Conservation (phyloP, 2,113 vertebrate genomes). For the Anarhynchus alexandrinus region DNA sequence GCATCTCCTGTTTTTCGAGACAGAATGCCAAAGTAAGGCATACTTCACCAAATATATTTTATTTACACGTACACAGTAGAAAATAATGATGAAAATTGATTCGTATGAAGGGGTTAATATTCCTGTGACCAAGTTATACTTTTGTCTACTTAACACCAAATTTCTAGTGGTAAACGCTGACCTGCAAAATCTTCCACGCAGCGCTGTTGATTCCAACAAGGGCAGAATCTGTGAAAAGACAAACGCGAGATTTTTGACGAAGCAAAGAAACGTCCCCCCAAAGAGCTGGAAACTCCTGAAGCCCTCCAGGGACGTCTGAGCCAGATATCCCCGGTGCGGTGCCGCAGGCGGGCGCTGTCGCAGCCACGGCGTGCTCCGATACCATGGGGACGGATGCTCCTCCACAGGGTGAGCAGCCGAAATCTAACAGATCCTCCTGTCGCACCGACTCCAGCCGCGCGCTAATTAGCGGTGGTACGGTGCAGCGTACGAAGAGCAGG, state of each 20-base stretch:
- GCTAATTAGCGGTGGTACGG: neutral
- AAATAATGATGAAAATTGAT: accelerated
- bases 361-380: neutral
- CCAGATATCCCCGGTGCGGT: accelerated
- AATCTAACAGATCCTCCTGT: neutral
- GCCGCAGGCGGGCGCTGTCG: too few species aligned
- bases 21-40: neutral
- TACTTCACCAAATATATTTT: neutral
- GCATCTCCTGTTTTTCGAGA: neutral
- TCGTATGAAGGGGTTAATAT: neutral
- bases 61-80: neutral
- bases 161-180: neutral
- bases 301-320: neutral
- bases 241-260: neutral
- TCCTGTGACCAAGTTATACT: neutral
- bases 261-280: neutral
- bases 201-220: neutral
- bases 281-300: neutral
- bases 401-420: neutral
- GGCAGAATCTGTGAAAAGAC: neutral
- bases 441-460: neutral
- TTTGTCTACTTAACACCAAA: neutral
- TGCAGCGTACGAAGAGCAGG: neutral
- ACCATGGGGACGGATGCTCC: neutral
- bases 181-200: accelerated